These are phyloP conservation scores for Odontamblyopus lacepedii DNA, from an alignment of 2,797 vertebrate genomes.

Conservation along the genomic window DNA sequence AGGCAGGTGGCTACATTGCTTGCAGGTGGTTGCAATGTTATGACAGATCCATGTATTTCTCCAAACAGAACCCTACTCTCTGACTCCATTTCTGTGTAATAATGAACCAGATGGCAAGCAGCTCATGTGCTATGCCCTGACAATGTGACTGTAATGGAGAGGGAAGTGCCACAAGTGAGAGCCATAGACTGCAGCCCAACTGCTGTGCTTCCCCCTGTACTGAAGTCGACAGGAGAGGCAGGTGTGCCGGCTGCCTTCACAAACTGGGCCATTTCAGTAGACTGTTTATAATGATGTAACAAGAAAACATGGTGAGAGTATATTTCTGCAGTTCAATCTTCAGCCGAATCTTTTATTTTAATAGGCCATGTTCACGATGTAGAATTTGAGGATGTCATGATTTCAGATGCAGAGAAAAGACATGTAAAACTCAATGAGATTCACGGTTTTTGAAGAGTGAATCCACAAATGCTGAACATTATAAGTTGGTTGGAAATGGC, in stretches of 20 bases:
- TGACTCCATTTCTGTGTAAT: constrained; percentile 59
- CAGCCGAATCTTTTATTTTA: too few species aligned
- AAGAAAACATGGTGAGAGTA: neutral
- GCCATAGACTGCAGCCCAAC: constrained; percentile 41
- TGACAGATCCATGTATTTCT: neutral
- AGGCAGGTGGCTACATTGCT: neutral
- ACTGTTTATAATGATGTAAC: neutral
- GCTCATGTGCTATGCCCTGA: constrained; percentile 54
- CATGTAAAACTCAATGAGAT: too few species aligned
- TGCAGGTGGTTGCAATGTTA: neutral
- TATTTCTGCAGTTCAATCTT: too few species aligned
- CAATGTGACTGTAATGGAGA: constrained; percentile 62
- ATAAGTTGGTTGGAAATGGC: too few species aligned
- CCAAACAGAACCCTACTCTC: constrained; percentile 26
- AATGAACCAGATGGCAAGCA: constrained; percentile 66
- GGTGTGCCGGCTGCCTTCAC: constrained; percentile 19
- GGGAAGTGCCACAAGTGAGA: constrained; percentile 52
- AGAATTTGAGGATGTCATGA: too few species aligned
- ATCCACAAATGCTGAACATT: too few species aligned
- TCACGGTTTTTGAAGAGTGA: too few species aligned
- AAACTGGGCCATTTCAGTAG: constrained; percentile 4
- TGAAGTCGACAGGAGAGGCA: constrained; percentile 16
- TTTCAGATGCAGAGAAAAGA: too few species aligned
- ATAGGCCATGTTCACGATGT: too few species aligned
- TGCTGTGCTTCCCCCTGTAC: constrained; percentile 49